A percentile compares a stretch with the other conserved stretches of the same genome.
These are phyloP conservation scores for Chaetodon trifasciatus DNA, from an alignment of 2,797 vertebrate genomes.

Conservation along the genomic window DNA sequence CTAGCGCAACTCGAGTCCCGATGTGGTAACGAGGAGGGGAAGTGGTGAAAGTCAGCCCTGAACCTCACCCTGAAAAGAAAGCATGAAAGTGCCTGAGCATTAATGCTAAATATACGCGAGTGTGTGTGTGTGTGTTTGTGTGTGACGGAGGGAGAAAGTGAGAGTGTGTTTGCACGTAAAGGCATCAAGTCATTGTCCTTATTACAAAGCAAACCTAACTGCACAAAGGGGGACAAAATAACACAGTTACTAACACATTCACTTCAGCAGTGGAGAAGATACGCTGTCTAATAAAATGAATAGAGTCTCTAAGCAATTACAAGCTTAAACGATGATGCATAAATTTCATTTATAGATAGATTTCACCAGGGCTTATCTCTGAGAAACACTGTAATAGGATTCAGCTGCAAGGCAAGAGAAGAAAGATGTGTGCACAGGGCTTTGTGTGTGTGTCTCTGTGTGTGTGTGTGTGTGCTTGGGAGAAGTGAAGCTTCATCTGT, in stretches of 20 bases:
- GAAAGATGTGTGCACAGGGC: conserved; percentile 8
- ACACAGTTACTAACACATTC: conserved; percentile 13
- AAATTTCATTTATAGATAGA: conserved; percentile 76
- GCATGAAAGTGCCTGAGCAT: conserved; percentile 58
- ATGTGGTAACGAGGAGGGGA: conserved; percentile 77
- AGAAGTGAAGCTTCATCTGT: conserved; percentile 32
- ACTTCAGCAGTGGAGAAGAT: conserved; percentile 17
- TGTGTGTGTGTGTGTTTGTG: conserved; percentile 15
- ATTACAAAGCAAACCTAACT: conserved; percentile 48
- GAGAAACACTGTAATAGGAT: conserved; percentile 70
- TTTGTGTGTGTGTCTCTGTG: conserved; percentile 14
- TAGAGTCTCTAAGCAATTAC: conserved; percentile 67
- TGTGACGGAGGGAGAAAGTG: not conserved
- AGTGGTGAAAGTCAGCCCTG: conserved; percentile 76
- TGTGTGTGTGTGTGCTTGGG: conserved; percentile 1
- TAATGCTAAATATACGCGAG: conserved; percentile 24
- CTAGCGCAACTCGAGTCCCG: conserved; percentile 67
- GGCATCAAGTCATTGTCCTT: conserved; percentile 48
- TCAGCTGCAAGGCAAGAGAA: conserved; percentile 50
- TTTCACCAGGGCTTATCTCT: conserved; percentile 71
- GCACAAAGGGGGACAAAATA: conserved; percentile 38
- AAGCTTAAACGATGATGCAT: conserved; percentile 74
- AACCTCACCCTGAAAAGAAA: conserved; percentile 74
- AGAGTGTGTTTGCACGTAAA: conserved; percentile 9
- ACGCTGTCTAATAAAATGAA: conserved; percentile 62